These are phyloP conservation scores for Protosalanx chinensis DNA, from an alignment of 2,797 vertebrate genomes.

Conservation along the genomic window DNA sequence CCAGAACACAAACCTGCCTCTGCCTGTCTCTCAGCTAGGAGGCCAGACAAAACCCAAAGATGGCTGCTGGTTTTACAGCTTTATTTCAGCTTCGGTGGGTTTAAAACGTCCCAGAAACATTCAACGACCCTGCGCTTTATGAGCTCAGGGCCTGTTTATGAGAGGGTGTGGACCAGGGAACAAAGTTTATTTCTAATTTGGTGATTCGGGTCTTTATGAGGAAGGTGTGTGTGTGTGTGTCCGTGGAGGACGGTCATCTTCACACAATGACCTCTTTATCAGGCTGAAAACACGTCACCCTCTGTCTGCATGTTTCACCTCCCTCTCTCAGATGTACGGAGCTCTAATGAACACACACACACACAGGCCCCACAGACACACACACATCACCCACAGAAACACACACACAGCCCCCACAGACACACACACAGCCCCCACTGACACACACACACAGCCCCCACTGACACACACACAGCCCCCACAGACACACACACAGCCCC, in stretches of 20 bases:
- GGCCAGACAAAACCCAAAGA: slow-evolving; percentile 32
- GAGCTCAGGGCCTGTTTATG: slow-evolving; percentile 58
- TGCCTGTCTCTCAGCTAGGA: slow-evolving; percentile 40
- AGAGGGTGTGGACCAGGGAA: slow-evolving; percentile 53
- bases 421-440: not conserved
- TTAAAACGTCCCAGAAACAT: slow-evolving; percentile 52
- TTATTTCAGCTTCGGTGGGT: slow-evolving; percentile 47
- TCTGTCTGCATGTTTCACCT: slow-evolving; percentile 46
- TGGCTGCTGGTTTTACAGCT: slow-evolving; percentile 42
- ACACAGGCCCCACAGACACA: slow-evolving; percentile 13
- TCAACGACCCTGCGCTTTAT: slow-evolving; percentile 52
- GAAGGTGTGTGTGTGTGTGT: slow-evolving; percentile 44
- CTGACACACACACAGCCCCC: not conserved
- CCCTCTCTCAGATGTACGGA: slow-evolving; percentile 44
- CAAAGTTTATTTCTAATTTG: slow-evolving; percentile 56
- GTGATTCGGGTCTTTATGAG: slow-evolving; percentile 56
- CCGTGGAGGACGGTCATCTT: slow-evolving; percentile 57
- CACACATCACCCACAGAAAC: slow-evolving; percentile 5
- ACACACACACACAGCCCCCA: slow-evolving; percentile 28
- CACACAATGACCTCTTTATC: slow-evolving; percentile 72
- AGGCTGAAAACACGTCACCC: slow-evolving; percentile 57
- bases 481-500: slow-evolving; percentile 29
- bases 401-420: too few relatives aligned
- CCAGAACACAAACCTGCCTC: slow-evolving; percentile 34
- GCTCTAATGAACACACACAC: slow-evolving; percentile 13